Percentiles rank a stretch among this genome's conserved stretches.
These are phyloP conservation scores for Pristionchus exspectatus DNA, from an alignment of 2,888 invertebrate species.

Conservation along the genomic window DNA sequence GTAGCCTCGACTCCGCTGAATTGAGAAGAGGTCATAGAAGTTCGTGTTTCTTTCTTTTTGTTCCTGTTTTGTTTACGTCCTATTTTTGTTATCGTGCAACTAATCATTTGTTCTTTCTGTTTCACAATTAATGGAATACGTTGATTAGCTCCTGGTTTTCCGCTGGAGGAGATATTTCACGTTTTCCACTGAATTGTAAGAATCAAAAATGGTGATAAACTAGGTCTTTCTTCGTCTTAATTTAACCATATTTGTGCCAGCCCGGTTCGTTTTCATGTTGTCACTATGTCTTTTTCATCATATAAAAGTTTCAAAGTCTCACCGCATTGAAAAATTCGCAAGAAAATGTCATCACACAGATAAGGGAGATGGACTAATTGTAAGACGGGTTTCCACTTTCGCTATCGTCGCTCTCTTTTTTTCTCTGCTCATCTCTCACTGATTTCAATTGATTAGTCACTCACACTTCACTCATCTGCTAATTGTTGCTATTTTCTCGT, in stretches of 20 bases:
- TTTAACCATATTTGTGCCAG: neutral
- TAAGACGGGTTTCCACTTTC: slow-evolving; percentile 42
- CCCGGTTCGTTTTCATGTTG: neutral
- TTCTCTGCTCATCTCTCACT: neutral
- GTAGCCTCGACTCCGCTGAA: slow-evolving; percentile 43
- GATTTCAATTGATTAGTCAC: slow-evolving; percentile 36
- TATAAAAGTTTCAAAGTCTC: neutral
- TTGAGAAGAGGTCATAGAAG: slow-evolving; percentile 28
- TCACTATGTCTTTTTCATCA: neutral
- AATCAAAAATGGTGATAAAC: neutral
- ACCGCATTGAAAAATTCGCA: neutral
- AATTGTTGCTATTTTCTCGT: neutral
- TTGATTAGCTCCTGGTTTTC: neutral
- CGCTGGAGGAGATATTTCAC: neutral
- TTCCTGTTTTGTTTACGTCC: neutral
- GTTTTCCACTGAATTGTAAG: neutral
- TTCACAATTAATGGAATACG: neutral
- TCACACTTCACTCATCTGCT: slow-evolving; percentile 15
- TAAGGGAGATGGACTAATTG: neutral
- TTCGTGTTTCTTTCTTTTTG: neutral
- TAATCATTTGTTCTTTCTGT: neutral
- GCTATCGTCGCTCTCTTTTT: neutral
- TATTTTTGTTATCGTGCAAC: neutral
- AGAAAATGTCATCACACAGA: neutral
- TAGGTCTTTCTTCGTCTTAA: neutral